These are phyloP conservation scores for Manis crassicaudata DNA, from an alignment of 2,797 vertebrate genomes.

Conservation along the genomic window DNA sequence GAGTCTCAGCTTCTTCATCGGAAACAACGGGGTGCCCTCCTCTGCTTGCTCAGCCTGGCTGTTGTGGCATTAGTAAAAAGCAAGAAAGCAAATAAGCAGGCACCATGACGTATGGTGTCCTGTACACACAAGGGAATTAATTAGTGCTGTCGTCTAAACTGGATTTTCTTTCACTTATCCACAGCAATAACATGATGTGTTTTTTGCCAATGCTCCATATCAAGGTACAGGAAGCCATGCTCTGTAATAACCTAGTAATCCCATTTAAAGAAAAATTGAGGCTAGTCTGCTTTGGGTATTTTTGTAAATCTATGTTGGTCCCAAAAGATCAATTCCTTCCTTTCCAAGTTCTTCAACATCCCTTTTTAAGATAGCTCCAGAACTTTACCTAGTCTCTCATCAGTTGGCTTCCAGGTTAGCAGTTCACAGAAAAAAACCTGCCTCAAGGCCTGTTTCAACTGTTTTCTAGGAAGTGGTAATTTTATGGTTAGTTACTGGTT, in stretches of 20 bases:
- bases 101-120: background rate
- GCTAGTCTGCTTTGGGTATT: background rate
- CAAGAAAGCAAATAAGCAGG: background rate
- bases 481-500: background rate
- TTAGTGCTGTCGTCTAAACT: background rate
- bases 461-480: constrained; percentile 41
- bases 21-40: background rate
- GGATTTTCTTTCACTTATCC: background rate
- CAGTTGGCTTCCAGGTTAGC: background rate
- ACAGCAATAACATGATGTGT: background rate
- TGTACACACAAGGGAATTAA: background rate
- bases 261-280: background rate
- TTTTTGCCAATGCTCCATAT: background rate
- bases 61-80: background rate
- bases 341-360: background rate
- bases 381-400: background rate
- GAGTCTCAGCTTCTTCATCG: background rate
- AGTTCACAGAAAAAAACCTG: constrained; percentile 46
- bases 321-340: background rate
- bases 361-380: background rate
- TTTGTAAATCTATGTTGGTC: constrained; percentile 5
- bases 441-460: background rate
- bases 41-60: background rate
- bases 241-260: background rate
- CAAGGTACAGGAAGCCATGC: background rate